Conservation (phyloP, 2,888 invertebrate genomes). For the Myopa tessellatipennis region DNA sequence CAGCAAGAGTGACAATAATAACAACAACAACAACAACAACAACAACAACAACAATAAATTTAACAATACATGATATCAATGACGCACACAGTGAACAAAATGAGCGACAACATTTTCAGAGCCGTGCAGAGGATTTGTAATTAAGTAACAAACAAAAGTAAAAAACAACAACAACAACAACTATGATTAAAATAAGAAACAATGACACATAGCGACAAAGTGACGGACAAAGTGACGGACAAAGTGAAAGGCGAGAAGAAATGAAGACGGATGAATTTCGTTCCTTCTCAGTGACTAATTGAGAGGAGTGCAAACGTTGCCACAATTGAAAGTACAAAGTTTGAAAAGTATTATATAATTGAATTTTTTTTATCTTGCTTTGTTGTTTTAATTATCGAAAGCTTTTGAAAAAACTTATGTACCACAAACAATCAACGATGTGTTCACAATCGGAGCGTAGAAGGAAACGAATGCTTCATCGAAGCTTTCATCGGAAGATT, state of each 20-base stretch:
- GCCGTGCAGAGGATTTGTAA: not conserved
- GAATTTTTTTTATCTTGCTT: too few species aligned
- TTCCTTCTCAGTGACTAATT: too few species aligned
- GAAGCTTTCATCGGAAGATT: not conserved
- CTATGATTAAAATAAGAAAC: not conserved
- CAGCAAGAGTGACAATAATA: not conserved
- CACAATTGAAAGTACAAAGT: not conserved
- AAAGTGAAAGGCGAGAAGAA: too few species aligned
- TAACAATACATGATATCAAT: too few species aligned
- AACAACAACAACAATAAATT: not conserved
- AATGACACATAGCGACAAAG: not conserved
- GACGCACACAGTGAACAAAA: too few species aligned
- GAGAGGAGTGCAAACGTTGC: too few species aligned
- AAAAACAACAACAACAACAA: not conserved
- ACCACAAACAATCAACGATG: not conserved
- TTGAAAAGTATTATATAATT: not conserved
- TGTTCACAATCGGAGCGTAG: not conserved
- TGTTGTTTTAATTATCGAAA: too few species aligned
- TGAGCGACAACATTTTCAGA: not conserved
- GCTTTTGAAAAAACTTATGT: too few species aligned
- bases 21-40: not conserved
- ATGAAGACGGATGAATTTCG: too few species aligned
- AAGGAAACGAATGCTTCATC: conserved; percentile 7
- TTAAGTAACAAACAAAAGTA: not conserved
- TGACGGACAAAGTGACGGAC: too few species aligned